Conservation (phyloP, 2,113 vertebrate species). For the Onychostruthus taczanowskii region DNA sequence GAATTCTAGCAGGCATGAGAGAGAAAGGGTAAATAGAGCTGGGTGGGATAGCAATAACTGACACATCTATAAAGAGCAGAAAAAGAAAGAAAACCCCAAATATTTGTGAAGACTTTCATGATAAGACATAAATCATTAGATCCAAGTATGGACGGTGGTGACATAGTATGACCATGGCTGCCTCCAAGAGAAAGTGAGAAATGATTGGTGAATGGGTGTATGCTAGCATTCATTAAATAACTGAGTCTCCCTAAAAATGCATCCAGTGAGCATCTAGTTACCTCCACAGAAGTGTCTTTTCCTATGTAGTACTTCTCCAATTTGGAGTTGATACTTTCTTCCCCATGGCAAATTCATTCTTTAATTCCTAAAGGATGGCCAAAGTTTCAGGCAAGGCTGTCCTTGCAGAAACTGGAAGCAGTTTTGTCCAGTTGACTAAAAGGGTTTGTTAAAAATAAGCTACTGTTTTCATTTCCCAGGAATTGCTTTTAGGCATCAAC, state of each 20-base stretch:
- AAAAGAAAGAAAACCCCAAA: background rate
- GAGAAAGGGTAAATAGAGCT: background rate
- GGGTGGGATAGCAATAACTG: background rate
- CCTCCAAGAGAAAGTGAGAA: background rate
- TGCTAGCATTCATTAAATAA: background rate
- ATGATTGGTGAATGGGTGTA: background rate
- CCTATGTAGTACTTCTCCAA: fast-evolving
- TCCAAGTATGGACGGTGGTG: background rate
- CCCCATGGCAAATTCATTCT: background rate
- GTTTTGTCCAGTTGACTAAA: background rate
- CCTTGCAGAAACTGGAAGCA: background rate
- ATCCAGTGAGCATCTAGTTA: background rate
- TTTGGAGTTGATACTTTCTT: background rate
- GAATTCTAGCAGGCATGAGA: background rate
- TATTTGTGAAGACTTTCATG: background rate
- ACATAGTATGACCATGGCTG: background rate
- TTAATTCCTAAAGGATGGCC: background rate
- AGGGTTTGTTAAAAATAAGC: background rate
- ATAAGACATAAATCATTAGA: background rate
- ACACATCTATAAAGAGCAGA: background rate
- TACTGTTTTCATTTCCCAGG: background rate
- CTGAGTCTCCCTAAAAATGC: background rate
- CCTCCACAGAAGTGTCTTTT: background rate
- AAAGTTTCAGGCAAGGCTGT: background rate
- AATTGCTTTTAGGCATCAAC: background rate